Evolutionary conservation across 2,888 invertebrate genomes (phyloP).

Genomic region (Zonitis immaculata): DNA sequence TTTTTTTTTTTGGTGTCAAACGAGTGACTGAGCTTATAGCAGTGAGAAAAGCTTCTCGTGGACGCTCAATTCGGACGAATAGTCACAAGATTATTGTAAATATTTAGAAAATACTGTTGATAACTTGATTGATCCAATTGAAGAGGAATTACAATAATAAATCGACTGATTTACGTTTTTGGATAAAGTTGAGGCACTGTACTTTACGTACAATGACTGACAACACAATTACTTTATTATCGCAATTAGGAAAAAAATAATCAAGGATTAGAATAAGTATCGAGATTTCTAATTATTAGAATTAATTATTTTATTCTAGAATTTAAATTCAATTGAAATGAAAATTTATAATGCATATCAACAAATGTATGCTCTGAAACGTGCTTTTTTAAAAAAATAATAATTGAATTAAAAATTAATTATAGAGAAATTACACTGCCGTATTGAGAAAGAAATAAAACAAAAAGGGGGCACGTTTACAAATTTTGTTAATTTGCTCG

Average conservation of each 20-base stretch:
- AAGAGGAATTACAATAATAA: not conserved
- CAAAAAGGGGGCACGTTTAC: slow-evolving; percentile 7
- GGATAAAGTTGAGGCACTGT: not conserved
- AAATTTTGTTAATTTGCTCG: slow-evolving; percentile 18
- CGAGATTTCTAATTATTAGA: no score
- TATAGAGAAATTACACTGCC: slow-evolving; percentile 16
- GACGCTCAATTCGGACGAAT: no score
- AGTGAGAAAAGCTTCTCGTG: no score
- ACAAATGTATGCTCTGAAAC: slow-evolving; percentile 17
- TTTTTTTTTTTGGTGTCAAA: no score
- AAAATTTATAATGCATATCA: slow-evolving; percentile 16
- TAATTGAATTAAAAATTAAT: not conserved
- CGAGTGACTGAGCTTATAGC: no score
- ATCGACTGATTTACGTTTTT: not conserved
- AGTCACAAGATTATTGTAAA: no score
- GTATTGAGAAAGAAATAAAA: no score
- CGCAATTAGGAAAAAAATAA: not conserved
- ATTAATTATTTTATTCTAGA: no score
- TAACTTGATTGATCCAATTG: not conserved
- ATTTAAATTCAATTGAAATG: not conserved
- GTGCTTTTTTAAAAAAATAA: slow-evolving; percentile 7
- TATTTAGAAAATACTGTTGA: not conserved
- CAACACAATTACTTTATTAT: not conserved
- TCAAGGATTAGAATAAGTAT: no score
- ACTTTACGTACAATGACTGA: not conserved